Evolutionary conservation across 2,797 vertebrate species (phyloP).

Genomic region (Acanthurus lineatus): DNA sequence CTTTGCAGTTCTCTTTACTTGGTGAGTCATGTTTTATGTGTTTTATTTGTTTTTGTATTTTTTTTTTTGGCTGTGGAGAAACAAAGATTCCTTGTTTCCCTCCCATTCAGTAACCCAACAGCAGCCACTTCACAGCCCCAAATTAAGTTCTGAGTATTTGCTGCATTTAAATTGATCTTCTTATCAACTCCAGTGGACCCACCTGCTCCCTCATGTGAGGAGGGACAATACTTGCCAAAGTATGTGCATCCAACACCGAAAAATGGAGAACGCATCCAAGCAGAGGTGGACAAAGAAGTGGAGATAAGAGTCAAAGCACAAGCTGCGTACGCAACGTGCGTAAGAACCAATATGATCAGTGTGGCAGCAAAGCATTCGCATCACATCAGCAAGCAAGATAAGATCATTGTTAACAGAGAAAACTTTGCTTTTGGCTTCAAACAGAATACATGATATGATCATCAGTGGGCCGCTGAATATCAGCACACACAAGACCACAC

Average conservation of each 20-base stretch:
- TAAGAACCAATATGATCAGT: not conserved
- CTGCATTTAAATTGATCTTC: too few relatives aligned
- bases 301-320: conserved; percentile 70
- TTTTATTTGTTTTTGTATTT: too few relatives aligned
- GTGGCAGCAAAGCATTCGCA: not conserved
- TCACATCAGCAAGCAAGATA: not conserved
- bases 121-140: too few relatives aligned
- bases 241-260: conserved; percentile 69
- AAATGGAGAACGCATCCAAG: conserved; percentile 51
- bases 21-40: too few relatives aligned
- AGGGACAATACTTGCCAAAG: conserved; percentile 71
- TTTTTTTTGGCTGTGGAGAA: too few relatives aligned
- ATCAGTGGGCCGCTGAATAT: conserved; percentile 74
- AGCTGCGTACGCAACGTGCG: conserved; percentile 61
- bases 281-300: conserved; percentile 61
- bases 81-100: too few relatives aligned
- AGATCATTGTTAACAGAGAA: not conserved
- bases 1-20: not conserved
- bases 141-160: too few relatives aligned
- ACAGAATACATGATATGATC: conserved; percentile 68
- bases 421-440: conserved; percentile 1
- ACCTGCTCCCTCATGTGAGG: conserved; percentile 67
- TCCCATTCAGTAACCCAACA: too few relatives aligned
- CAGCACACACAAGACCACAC: conserved; percentile 56
- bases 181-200: conserved; percentile 69